Conservation (phyloP, 2,888 invertebrate species). For the Heteropelma amictum region DNA sequence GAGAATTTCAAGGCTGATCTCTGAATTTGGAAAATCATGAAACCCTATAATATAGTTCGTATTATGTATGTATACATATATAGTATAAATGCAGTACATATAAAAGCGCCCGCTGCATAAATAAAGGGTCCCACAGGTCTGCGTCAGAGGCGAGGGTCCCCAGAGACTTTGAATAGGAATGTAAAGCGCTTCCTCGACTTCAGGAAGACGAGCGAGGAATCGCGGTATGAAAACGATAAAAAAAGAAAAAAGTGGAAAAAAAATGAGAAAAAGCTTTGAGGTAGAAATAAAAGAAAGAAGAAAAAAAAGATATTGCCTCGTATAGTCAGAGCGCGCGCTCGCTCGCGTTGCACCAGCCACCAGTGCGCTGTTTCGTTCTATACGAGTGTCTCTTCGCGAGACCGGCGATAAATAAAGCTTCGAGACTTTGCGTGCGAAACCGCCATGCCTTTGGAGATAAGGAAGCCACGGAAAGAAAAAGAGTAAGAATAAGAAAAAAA, state of each 20-base stretch:
- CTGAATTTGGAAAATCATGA: no score
- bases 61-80: neutral
- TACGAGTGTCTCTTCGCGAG: constrained; percentile 55
- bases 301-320: constrained; percentile 35
- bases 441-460: constrained; percentile 63
- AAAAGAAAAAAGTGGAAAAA: constrained; percentile 13
- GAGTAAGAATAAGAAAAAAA: constrained; percentile 18
- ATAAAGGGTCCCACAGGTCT: constrained; percentile 58
- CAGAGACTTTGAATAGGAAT: constrained; percentile 70
- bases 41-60: neutral
- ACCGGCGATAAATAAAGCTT: constrained; percentile 71
- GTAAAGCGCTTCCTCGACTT: constrained; percentile 67
- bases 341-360: constrained; percentile 54
- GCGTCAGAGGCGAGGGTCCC: constrained; percentile 61
- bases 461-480: constrained; percentile 40
- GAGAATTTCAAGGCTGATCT: no score
- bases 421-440: constrained; percentile 70
- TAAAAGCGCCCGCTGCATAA: constrained; percentile 56
- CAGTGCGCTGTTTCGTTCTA: constrained; percentile 49
- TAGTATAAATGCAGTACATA: neutral
- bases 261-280: constrained; percentile 27
- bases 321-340: constrained; percentile 46
- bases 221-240: constrained; percentile 62
- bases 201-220: constrained; percentile 62
- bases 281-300: constrained; percentile 3